phyloP scores from a whole-genome alignment of 2,888 invertebrate species.

The Diarsia rubi region DNA sequence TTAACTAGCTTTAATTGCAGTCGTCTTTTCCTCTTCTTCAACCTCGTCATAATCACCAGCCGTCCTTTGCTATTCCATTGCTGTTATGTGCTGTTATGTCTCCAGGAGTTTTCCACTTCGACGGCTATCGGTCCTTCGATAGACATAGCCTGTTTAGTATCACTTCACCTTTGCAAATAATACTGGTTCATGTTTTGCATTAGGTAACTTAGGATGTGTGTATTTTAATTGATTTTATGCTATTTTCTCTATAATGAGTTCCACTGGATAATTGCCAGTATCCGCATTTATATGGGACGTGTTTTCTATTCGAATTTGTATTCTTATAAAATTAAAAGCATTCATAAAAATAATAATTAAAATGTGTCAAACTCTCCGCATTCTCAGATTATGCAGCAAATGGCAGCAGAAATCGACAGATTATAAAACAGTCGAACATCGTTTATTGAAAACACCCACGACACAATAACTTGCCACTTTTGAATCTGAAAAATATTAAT shows the following conservation, averaged over 20 bases:
- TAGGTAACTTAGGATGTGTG: background rate
- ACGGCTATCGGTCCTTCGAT: too few relatives aligned
- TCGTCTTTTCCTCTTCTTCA: too few relatives aligned
- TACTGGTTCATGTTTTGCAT: background rate
- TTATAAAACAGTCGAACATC: constrained; percentile 36
- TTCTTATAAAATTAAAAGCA: too few relatives aligned
- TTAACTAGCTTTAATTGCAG: background rate
- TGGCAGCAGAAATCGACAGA: constrained; percentile 18
- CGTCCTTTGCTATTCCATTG: too few relatives aligned
- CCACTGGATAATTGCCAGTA: constrained; percentile 6
- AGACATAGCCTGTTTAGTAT: too few relatives aligned
- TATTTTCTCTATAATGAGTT: constrained; percentile 1
- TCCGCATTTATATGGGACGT: background rate
- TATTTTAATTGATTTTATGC: constrained; percentile 6
- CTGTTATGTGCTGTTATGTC: too few relatives aligned
- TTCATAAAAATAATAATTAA: too few relatives aligned
- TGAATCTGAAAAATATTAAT: constrained; percentile 52
- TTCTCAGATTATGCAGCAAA: constrained; percentile 11
- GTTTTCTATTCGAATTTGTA: too few relatives aligned
- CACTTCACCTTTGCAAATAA: background rate
- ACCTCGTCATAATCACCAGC: too few relatives aligned
- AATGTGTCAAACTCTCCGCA: background rate
- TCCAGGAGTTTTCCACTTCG: too few relatives aligned
- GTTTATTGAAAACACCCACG: constrained; percentile 55
- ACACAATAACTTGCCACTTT: constrained; percentile 26